Evolutionary conservation across 2,888 invertebrate species (phyloP), one percentile per base, ranked within the genome.

Genomic region (Ophonus ardosiacus): DNA sequence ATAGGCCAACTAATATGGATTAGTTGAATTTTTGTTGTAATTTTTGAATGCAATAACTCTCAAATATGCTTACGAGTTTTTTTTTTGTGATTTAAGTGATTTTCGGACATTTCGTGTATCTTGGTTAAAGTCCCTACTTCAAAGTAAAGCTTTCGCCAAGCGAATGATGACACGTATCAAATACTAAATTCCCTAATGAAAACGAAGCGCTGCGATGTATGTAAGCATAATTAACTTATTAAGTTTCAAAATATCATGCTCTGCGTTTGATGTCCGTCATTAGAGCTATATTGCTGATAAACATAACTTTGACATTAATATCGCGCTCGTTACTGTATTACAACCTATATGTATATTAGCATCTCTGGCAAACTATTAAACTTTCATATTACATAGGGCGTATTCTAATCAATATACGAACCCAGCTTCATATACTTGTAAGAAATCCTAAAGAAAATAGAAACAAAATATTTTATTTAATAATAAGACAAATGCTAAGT

Each of bases 191-290:
- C 40, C 43, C 43, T 74, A 43, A 74, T 74, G 71, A 74, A 74
- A 74, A 74, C 43, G 71, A 43, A 43, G 71, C 71, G 56, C 31
- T 76, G 24, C 76, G 21, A 76, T 59, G 57, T 57, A 78, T 78
- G 78, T 57, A 78, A 78, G 43, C 78, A 59, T 78, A 78, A 78
- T 78, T 78, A 78, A 78, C 78, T 78, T 78, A 78, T 57, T 78
- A 78, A 57, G 59, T 56, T 78, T 78, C 78, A 78, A 78, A 78
- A 78, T 78, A 78, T 78, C 59, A 59, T 59, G 78, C 59, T 76
- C 15, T 78, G 57, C 78, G 31, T 78, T 78, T 78, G 78, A 78
- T 78, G 59, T 78, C 56, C 59, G 31, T 78, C 78, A 59, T 78
- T 78, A 74, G 71, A 43, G 71, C 68, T 68, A 68, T 38, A 68